These are phyloP conservation scores for Sitobion miscanthi DNA, from an alignment of 1,140 invertebrate species.

Conservation along the genomic window DNA sequence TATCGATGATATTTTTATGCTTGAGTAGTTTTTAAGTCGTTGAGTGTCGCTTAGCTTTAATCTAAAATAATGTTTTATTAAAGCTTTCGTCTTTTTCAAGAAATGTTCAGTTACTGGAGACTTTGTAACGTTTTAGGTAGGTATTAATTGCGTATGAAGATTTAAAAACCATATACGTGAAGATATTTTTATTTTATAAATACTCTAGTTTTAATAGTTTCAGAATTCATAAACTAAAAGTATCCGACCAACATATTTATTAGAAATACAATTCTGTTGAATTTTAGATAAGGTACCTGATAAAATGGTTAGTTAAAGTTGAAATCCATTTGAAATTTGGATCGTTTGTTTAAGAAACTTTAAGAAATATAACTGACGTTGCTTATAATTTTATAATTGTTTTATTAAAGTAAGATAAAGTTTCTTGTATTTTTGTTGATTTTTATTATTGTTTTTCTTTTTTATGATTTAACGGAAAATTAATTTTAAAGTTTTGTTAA, in stretches of 20 bases:
- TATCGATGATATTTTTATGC: neutral
- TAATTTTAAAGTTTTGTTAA: neutral
- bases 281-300: neutral
- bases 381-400: neutral
- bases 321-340: neutral
- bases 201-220: neutral
- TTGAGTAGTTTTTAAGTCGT: neutral
- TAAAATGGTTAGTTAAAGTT: neutral
- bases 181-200: neutral
- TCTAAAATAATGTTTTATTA: neutral
- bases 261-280: neutral
- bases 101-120: neutral
- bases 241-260: neutral
- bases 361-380: neutral
- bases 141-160: neutral
- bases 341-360: slow-evolving; percentile 9
- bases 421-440: neutral
- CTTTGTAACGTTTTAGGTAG: neutral
- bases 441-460: neutral
- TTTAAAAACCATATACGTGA: neutral
- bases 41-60: neutral
- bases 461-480: neutral
- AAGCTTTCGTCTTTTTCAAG: neutral
- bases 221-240: neutral
- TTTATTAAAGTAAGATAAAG: neutral